A percentile compares a stretch with the other conserved stretches of the same genome.
Evolutionary conservation across 1,140 invertebrate species (phyloP).

Genomic region (Cardiocondyla obscurior): DNA sequence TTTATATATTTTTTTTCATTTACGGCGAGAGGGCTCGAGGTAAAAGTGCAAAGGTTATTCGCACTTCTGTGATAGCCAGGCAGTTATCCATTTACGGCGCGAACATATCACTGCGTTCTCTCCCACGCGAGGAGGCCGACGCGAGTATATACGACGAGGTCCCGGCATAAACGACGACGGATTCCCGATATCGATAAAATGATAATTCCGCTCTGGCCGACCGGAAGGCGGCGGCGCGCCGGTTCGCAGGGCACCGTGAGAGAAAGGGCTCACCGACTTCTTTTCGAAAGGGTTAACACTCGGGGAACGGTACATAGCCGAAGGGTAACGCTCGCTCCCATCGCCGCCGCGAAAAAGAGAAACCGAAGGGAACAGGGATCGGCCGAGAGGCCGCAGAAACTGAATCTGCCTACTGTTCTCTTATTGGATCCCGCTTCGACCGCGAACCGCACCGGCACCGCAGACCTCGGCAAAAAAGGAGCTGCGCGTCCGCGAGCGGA

Average conservation of each 20-base stretch:
- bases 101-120: conserved; percentile 6
- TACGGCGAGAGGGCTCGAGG: neutral
- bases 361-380: neutral
- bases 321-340: conserved; percentile 37
- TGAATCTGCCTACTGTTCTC: conserved; percentile 63
- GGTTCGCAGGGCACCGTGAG: conserved; percentile 47
- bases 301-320: conserved; percentile 56
- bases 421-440: conserved; percentile 43
- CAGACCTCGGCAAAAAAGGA: conserved; percentile 41
- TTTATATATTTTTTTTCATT: no score
- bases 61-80: neutral
- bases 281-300: conserved; percentile 57
- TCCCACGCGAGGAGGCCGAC: neutral
- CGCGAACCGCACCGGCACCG: conserved; percentile 62
- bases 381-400: conserved; percentile 51
- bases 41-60: neutral
- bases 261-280: conserved; percentile 46
- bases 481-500: neutral
- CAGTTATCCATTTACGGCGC: neutral
- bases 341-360: conserved; percentile 44
- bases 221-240: conserved; percentile 35
- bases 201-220: conserved; percentile 38
- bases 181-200: conserved; percentile 41
- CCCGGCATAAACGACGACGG: conserved; percentile 16
- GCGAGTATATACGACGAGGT: neutral